Evolutionary conservation across 2,888 invertebrate genomes (phyloP).

Genomic region (Synergus laeviventris): DNA sequence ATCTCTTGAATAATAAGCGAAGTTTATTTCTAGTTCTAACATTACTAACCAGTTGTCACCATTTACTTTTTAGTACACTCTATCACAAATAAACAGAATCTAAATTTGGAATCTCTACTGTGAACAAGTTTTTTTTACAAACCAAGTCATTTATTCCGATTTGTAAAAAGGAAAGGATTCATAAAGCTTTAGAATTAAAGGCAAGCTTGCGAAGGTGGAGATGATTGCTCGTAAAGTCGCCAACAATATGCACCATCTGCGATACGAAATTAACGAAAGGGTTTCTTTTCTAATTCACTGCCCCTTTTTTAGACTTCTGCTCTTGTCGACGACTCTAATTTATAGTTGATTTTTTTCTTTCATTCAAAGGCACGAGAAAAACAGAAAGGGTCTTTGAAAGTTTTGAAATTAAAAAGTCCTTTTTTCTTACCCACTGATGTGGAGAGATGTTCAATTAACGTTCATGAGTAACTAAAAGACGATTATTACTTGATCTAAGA

Average conservation of each 20-base stretch:
- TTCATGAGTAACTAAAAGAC: too few relatives aligned
- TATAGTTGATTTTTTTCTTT: constrained; percentile 3
- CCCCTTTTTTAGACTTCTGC: constrained; percentile 44
- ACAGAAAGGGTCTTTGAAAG: background rate
- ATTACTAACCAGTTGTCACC: background rate
- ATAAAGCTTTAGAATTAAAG: constrained; percentile 32
- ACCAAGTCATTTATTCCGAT: constrained; percentile 47
- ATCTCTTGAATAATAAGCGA: background rate
- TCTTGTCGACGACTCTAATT: constrained; percentile 31
- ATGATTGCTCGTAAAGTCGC: constrained; percentile 64
- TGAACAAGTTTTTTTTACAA: constrained; percentile 42
- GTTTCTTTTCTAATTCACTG: constrained; percentile 58
- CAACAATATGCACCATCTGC: constrained; percentile 70
- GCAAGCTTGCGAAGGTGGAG: constrained; percentile 44
- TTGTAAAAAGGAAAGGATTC: constrained; percentile 41
- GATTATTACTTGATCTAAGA: too few relatives aligned
- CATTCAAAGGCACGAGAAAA: background rate
- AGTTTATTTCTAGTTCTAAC: background rate
- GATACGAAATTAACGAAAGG: constrained; percentile 75
- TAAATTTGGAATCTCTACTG: constrained; percentile 34
- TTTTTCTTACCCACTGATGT: background rate
- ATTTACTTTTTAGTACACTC: background rate
- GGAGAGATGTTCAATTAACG: too few relatives aligned
- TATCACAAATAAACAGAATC: constrained; percentile 3
- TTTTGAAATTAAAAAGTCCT: constrained; percentile 26